Conservation (phyloP, 1,140 invertebrate genomes). For the Trichoplusia ni region DNA sequence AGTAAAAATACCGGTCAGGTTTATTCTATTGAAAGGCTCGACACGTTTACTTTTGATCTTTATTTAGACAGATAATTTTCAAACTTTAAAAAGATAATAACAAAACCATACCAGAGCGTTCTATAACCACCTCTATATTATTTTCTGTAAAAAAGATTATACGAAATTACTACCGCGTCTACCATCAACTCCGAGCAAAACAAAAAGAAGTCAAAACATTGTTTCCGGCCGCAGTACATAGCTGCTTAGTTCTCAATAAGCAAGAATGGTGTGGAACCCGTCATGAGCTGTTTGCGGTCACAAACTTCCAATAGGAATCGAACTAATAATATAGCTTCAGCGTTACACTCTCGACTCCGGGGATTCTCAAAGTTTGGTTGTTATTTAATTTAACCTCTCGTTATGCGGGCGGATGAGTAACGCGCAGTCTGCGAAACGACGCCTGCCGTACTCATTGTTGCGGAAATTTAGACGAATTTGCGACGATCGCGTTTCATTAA, state of each 20-base stretch:
- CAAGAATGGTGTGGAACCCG: slow-evolving; percentile 36
- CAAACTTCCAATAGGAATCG: slow-evolving; percentile 68
- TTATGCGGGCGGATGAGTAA: slow-evolving; percentile 59
- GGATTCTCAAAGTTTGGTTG: slow-evolving; percentile 67
- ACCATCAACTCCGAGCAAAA: too few species aligned
- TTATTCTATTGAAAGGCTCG: too few species aligned
- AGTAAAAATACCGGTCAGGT: too few species aligned
- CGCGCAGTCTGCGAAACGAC: slow-evolving; percentile 53
- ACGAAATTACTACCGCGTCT: too few species aligned
- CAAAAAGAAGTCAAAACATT: too few species aligned
- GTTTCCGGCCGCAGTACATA: slow-evolving; percentile 41
- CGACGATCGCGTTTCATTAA: slow-evolving; percentile 74
- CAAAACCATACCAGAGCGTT: too few species aligned
- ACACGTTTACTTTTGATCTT: too few species aligned
- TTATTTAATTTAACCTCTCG: slow-evolving; percentile 75
- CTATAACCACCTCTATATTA: too few species aligned
- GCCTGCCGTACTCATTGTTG: slow-evolving; percentile 64
- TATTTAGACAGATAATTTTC: too few species aligned
- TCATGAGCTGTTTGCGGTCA: slow-evolving; percentile 69
- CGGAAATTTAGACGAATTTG: slow-evolving; percentile 74
- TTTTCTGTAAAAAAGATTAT: too few species aligned
- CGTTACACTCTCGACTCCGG: slow-evolving; percentile 47
- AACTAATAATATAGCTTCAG: slow-evolving; percentile 63
- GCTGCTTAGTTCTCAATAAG: slow-evolving; percentile 30
- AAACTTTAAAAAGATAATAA: too few species aligned